Base-by-base conservation (phyloP, 2,797 vertebrate species). In the Acridotheres tristis region DNA sequence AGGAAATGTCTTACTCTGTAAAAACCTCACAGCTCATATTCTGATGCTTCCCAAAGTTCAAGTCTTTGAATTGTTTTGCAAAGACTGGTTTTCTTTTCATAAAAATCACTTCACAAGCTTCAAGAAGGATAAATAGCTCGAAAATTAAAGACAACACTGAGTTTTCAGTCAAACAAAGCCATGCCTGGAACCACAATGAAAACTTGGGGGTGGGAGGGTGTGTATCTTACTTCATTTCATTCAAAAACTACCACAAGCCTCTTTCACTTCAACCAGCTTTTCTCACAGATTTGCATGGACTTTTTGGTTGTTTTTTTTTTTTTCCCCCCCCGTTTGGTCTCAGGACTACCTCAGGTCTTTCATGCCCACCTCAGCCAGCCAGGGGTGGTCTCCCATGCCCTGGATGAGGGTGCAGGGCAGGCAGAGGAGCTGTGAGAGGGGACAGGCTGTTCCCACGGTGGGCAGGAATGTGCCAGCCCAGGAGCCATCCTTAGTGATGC, bases 61-160 rank as follows among this genome's bases (percentile, higher is more conserved):
- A 7, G 50, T 47, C 72, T 79, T 90, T 71, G 67, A 77, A 82
- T 82, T 82, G 59, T 85, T 92, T 63, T 85, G 72, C 68, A 91
- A 80, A 89, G 36, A 42, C n/a, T 61, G 40, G 12, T n/a, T 90
- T 77, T 83, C 48, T 80, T 77, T 77, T 80, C 23, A 74, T 54
- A 63, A 94, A 84, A 93, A 77, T 89, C 34, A n/a, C 32, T 83
- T 92, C 87, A 74, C 61, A 88, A 80, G 38, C 48, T 34, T 50
- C 13, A 5, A 63, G 42, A 74, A 85, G 57, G 57, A 71, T 65
- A 92, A 94, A 93, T 30, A 93, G 78, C 34, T 74, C 83, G 78
- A 82, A 92, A 94, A 95, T 83, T n/a, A 83, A 91, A 89, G 89
- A 76, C 78, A 92, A 82, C 54, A 21, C 36, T 55, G 62, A 32